Conservation (phyloP, 37 sponge, comb jelly and placozoan species). For the Petrosia ficiformis region DNA sequence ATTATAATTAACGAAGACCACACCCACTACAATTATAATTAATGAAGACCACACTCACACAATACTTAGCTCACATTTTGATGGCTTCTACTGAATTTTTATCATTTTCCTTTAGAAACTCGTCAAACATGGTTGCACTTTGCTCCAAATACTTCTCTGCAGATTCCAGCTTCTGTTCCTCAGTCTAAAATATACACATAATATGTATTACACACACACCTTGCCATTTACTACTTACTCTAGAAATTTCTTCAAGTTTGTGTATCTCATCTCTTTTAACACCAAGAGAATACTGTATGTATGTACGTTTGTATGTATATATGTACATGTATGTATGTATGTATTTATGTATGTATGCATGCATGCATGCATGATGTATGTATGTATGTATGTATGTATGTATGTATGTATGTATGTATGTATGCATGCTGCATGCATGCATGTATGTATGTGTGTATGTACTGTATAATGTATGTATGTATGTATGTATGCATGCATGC, state of each 20-base stretch:
- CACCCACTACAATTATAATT: conserved; percentile 2
- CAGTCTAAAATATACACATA: conserved; percentile 44
- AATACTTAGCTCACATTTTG: conserved; percentile 51
- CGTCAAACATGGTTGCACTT: conserved; percentile 95
- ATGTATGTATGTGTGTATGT: conserved; percentile 3
- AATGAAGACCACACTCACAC: not conserved
- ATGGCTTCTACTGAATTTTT: conserved; percentile 95
- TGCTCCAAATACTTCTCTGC: conserved; percentile 93
- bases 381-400: conserved; percentile 9
- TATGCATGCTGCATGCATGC: conserved; percentile 9
- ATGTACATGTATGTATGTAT: conserved; percentile 6
- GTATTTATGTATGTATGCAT: conserved; percentile 9
- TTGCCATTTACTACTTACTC: conserved; percentile 10
- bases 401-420: conserved; percentile 11
- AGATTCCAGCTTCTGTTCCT: conserved; percentile 84
- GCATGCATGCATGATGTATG: conserved; percentile 12
- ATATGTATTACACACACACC: not conserved
- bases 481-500: conserved; percentile 10
- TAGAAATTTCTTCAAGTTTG: conserved; percentile 88
- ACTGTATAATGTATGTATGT: conserved; percentile 10
- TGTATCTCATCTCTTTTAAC: conserved; percentile 93
- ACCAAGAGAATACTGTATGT: conserved; percentile 79
- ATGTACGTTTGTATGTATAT: conserved; percentile 10
- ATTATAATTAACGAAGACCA: not conserved
- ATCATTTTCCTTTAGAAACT: conserved; percentile 94